These are phyloP conservation scores for Sminthurides aquaticus DNA, from an alignment of 2,888 invertebrate genomes.

Conservation along the genomic window DNA sequence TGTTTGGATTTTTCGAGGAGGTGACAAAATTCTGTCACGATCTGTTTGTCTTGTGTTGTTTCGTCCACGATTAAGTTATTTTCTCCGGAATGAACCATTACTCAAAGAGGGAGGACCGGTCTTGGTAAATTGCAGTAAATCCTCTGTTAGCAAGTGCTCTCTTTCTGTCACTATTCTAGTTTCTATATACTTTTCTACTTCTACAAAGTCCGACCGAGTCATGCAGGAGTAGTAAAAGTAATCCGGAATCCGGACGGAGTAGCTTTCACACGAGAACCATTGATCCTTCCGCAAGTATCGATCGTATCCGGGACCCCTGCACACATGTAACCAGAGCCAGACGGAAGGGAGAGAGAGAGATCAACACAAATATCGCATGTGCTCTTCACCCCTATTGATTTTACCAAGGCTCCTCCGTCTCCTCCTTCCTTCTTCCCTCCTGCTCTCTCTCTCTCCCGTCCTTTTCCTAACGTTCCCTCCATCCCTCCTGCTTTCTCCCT, in stretches of 20 bases:
- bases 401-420: not conserved
- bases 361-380: constrained; percentile 4
- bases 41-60: constrained; percentile 64
- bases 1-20: constrained; percentile 94
- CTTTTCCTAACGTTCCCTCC: not conserved
- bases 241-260: not conserved
- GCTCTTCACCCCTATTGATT: constrained; percentile 9
- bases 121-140: too few relatives aligned
- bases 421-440: not conserved
- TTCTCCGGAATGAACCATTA: constrained; percentile 19
- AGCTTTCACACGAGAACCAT: not conserved
- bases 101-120: too few relatives aligned
- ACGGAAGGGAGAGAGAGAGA: not conserved
- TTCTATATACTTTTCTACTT: too few relatives aligned
- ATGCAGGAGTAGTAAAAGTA: too few relatives aligned
- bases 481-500: not conserved
- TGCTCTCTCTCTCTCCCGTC: not conserved
- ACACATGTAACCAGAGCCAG: not conserved
- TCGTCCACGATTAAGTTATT: constrained; percentile 5
- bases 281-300: not conserved
- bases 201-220: too few relatives aligned
- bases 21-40: constrained; percentile 92
- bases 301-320: not conserved
- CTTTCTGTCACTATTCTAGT: too few relatives aligned
- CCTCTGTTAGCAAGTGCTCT: too few relatives aligned